These are phyloP conservation scores for Hydrolagus colliei DNA, from an alignment of 2,797 vertebrate species.

Conservation along the genomic window DNA sequence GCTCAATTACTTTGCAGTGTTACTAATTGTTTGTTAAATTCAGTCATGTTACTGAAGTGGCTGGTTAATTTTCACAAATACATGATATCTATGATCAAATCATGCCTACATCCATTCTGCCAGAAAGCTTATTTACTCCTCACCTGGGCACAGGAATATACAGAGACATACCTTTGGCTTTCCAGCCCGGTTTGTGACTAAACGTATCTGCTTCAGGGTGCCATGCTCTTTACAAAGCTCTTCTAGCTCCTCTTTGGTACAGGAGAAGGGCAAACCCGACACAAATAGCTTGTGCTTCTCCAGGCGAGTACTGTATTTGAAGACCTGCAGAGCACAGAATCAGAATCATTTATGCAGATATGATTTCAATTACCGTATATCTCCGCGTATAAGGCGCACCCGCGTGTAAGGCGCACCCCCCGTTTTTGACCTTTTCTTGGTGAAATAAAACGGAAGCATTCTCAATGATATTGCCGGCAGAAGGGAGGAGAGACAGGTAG, in stretches of 20 bases:
- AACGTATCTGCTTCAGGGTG: slow-evolving; percentile 72
- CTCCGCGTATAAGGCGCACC: too few relatives aligned
- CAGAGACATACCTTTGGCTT: slow-evolving; percentile 77
- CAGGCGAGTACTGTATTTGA: slow-evolving; percentile 81
- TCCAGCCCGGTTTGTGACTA: slow-evolving; percentile 90
- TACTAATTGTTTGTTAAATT: not conserved
- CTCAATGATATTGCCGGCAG: too few relatives aligned
- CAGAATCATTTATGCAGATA: not conserved
- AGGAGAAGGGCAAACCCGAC: slow-evolving; percentile 83
- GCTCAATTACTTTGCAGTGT: not conserved
- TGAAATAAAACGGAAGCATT: too few relatives aligned
- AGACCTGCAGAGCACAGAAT: slow-evolving; percentile 59
- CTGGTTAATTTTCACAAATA: too few relatives aligned
- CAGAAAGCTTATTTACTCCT: not conserved
- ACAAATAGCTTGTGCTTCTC: slow-evolving; percentile 96
- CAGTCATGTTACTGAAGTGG: too few relatives aligned
- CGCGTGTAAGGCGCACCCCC: too few relatives aligned
- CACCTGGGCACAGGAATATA: fast-evolving
- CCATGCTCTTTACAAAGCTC: slow-evolving; percentile 76
- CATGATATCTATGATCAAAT: too few relatives aligned
- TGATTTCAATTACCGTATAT: too few relatives aligned
- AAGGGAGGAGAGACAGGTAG: too few relatives aligned
- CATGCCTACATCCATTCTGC: not conserved
- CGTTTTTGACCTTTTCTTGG: too few relatives aligned
- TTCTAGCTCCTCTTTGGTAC: slow-evolving; percentile 78